Base-by-base conservation (phyloP, 2,797 vertebrate genomes). In the Enteromius mattozi region DNA sequence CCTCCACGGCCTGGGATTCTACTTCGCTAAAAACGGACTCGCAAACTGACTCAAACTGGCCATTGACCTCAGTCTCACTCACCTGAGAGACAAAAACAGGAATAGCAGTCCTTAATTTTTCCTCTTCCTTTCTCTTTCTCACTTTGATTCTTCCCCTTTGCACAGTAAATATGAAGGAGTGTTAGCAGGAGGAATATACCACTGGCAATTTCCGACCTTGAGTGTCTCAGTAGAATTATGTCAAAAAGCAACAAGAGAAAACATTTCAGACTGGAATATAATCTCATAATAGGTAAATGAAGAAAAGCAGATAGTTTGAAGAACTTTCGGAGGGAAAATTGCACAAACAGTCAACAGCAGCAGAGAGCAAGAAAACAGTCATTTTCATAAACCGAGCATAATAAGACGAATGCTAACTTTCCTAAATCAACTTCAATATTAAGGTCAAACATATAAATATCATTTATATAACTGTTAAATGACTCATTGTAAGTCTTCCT, bases 21-120 rank as follows among this genome's bases (percentile, higher is more conserved):
- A 97, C 96, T 95, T 99, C 98, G 91, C 98, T 98, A 96, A 99
- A 99, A 95, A 99, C 98, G 90, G 98, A 99, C 95, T 99, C 98
- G 93, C 98, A 99, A 95, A 99, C 98, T 89, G 98, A 99, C 95
- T 99, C 98, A 94, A 99, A 98, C 93, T 99, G 98, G 92, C 98
- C 98, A 94, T 99, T 99, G 95, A 99, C 93, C 96, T 99, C 98
- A 89, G 98, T 98, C 96, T 99, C 98, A 94, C 97, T 99, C 97
- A 99, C 97, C 98, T 99, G 95, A 93, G 95, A 96, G 95, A 96
- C 95, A 97, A 98, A 96, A 96, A 97, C 92, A 97, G 94, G 95
- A 96, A 96, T 96, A 96, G 95, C 95, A 96, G 95, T 96, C 95
- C 95, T 96, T 96, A 96, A 96, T 96, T 96, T 96, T 96, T 96